Base-by-base conservation (phyloP, 2,797 vertebrate species). In the Spheniscus humboldti region DNA sequence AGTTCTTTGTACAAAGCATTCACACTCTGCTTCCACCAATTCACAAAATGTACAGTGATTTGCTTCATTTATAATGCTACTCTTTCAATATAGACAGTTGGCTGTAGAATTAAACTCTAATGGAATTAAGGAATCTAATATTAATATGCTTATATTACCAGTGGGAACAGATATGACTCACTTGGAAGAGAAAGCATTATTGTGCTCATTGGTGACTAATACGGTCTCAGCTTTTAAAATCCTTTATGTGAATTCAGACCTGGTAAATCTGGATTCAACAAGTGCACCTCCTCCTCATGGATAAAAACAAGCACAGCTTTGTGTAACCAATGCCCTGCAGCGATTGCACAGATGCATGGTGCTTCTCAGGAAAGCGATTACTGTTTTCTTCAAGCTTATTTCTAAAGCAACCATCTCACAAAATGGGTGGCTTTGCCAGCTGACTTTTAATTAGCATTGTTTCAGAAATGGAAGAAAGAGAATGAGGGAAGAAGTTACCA, bases 181-280 rank as follows among this genome's bases (percentile, higher is more conserved):
- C 53, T 93, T 73, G 73, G 39, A 88, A 92, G 22, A 95, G 39
- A 93, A 93, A 66, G 43, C 71, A 79, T 88, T 53, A 52, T 71
- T 72, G 53, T 82, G 59, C 53, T 87, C 39, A 30, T 20, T 59
- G 55, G 83, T 96, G 96, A 93, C 88, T 95, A 88, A 96, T 35
- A 81, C 18, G 86, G 82, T n/a, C 76, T 88, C 77, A 67, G 86
- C 59, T 94, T 96, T 87, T 91, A 60, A 87, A 91, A 74, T 83
- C 56, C 45, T 91, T 78, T 56, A 6, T 91, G 64, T 76, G 80
- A 87, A 74, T 84, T 87, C 71, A 87, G 77, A 95, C 63, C 43
- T 76, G 41, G 56, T 76, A 87, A 79, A 82, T 95, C 67, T 89
- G 80, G 78, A 83, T 92, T 95, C 93, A 88, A 64, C 35, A 66